Evolutionary conservation across 2,888 invertebrate species (phyloP).

Genomic region (Didymodactylos carnosus): DNA sequence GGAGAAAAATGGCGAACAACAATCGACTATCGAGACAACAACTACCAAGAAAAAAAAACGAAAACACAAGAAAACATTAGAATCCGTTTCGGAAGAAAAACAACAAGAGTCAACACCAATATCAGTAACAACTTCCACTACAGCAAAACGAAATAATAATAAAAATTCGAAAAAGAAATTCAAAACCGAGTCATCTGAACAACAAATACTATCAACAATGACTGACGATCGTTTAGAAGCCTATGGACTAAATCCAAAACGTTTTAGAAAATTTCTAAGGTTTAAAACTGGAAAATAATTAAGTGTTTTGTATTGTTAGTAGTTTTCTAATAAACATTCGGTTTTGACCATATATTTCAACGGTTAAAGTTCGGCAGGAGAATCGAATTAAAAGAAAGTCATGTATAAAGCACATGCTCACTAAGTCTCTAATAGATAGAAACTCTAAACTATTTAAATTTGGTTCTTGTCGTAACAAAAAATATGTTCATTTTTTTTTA

Average conservation of each 20-base stretch:
- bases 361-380: no score
- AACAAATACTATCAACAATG: slow-evolving; percentile 31
- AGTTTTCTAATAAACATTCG: no score
- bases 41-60: not conserved
- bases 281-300: not conserved
- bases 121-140: no score
- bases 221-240: slow-evolving; percentile 65
- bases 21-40: not conserved
- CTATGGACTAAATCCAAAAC: slow-evolving; percentile 46
- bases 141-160: not conserved
- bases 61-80: not conserved
- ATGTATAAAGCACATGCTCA: no score
- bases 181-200: slow-evolving; percentile 14
- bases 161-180: slow-evolving; percentile 16
- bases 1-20: not conserved
- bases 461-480: no score
- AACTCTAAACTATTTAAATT: no score
- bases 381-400: no score
- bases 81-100: not conserved
- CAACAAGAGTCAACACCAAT: slow-evolving; percentile 15
- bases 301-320: no score
- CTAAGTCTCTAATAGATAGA: no score
- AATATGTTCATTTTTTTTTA: no score
- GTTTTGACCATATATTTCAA: no score
- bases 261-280: slow-evolving; percentile 19